A percentile compares a stretch with the other conserved stretches of the same genome.
Conservation (phyloP, 2,113 vertebrate species). For the Calidris pygmaea region DNA sequence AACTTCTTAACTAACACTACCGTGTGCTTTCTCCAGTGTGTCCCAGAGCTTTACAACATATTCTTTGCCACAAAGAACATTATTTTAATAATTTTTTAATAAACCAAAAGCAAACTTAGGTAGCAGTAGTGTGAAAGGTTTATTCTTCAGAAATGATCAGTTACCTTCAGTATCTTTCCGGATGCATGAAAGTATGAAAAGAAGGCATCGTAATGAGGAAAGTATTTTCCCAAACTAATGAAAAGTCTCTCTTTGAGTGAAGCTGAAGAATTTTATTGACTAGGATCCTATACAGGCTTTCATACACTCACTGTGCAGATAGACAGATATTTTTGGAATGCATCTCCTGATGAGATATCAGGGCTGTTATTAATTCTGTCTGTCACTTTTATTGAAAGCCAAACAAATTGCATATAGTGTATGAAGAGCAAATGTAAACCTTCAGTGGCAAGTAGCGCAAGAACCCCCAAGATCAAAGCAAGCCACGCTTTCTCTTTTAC, state of each 20-base stretch:
- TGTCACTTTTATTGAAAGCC: conserved; percentile 47
- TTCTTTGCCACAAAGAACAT: background rate
- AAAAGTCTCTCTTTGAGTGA: background rate
- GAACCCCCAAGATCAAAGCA: conserved; percentile 6
- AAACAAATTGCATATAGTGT: background rate
- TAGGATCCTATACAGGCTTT: background rate
- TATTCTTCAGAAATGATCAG: background rate
- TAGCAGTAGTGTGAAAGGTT: background rate
- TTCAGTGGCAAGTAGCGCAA: background rate
- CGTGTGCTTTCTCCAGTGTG: background rate
- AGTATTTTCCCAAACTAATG: background rate
- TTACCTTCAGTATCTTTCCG: background rate
- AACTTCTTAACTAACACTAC: background rate
- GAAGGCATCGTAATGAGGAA: background rate
- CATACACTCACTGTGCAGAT: background rate
- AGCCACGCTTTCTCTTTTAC: background rate
- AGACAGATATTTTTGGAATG: conserved; percentile 59
- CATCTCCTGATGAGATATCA: conserved; percentile 30
- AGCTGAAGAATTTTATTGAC: conserved; percentile 14
- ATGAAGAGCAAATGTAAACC: background rate
- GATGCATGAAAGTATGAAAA: background rate
- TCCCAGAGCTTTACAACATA: background rate
- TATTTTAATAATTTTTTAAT: background rate
- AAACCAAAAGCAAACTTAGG: background rate
- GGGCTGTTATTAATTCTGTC: conserved; percentile 32